These are phyloP conservation scores for Choristoneura fumiferana DNA, from an alignment of 1,140 invertebrate species.

Conservation along the genomic window DNA sequence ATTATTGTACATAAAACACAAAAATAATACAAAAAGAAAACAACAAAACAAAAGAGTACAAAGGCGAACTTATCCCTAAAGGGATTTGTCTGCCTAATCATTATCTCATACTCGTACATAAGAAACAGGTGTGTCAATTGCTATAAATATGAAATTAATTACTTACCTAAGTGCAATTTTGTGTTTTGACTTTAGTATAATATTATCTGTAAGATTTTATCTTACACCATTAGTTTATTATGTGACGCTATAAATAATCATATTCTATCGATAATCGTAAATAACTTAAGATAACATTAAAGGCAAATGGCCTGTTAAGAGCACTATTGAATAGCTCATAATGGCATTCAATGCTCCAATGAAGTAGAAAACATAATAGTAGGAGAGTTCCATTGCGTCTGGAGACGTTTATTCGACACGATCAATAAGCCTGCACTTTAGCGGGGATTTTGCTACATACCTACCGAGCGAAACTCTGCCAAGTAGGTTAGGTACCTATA, in stretches of 20 bases:
- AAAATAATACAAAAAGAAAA: too few species aligned
- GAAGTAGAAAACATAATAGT: not conserved
- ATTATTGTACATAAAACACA: too few species aligned
- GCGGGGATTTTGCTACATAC: too few species aligned
- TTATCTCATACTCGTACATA: too few species aligned
- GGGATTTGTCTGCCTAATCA: too few species aligned
- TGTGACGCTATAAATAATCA: not conserved
- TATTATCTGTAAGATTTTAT: not conserved
- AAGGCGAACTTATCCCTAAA: too few species aligned
- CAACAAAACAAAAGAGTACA: too few species aligned
- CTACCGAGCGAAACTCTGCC: too few species aligned
- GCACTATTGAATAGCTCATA: not conserved
- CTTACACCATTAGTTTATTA: not conserved
- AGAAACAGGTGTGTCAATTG: too few species aligned
- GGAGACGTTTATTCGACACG: not conserved
- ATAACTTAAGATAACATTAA: conserved; percentile 1
- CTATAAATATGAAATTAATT: too few species aligned
- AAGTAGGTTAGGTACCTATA: too few species aligned
- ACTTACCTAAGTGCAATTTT: too few species aligned
- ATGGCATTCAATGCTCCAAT: not conserved
- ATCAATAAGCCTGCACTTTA: conserved; percentile 13
- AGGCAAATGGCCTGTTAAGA: conserved; percentile 1
- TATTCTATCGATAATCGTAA: not conserved
- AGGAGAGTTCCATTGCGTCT: not conserved
- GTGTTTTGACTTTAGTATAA: not conserved